A percentile compares a stretch with the other conserved stretches of the same genome.
phyloP scores from a whole-genome alignment of 2,797 vertebrate genomes.

The Enteromius treurensis region DNA sequence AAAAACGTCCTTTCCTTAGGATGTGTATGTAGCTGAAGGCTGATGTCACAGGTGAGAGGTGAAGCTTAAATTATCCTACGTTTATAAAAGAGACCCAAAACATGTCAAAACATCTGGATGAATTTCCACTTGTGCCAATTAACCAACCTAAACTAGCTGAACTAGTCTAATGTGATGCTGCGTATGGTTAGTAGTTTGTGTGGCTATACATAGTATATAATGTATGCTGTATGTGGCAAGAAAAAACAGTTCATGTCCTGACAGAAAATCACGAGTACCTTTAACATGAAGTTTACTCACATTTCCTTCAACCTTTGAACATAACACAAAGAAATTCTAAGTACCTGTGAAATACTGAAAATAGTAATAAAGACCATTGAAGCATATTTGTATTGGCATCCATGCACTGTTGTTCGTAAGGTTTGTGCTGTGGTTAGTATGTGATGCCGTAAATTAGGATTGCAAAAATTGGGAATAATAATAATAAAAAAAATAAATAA shows the following conservation, averaged over 20 bases:
- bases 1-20: not conserved
- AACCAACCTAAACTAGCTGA: not conserved
- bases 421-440: not conserved
- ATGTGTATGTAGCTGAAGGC: conserved; percentile 1
- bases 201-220: too few relatives aligned
- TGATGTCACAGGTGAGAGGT: conserved; percentile 31
- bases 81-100: not conserved
- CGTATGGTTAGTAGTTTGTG: not conserved
- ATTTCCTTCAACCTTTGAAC: not conserved
- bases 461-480: not conserved
- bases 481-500: not conserved
- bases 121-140: not conserved
- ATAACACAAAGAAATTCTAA: not conserved
- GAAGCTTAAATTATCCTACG: conserved; percentile 8
- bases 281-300: not conserved
- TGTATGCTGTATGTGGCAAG: too few relatives aligned
- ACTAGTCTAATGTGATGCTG: not conserved
- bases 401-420: not conserved
- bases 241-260: not conserved
- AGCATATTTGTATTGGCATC: not conserved
- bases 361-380: not conserved
- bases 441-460: not conserved
- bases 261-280: not conserved
- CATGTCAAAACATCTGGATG: not conserved
- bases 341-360: not conserved